Conservation (phyloP, 2,888 invertebrate genomes). For the Heteromurus nitidus region DNA sequence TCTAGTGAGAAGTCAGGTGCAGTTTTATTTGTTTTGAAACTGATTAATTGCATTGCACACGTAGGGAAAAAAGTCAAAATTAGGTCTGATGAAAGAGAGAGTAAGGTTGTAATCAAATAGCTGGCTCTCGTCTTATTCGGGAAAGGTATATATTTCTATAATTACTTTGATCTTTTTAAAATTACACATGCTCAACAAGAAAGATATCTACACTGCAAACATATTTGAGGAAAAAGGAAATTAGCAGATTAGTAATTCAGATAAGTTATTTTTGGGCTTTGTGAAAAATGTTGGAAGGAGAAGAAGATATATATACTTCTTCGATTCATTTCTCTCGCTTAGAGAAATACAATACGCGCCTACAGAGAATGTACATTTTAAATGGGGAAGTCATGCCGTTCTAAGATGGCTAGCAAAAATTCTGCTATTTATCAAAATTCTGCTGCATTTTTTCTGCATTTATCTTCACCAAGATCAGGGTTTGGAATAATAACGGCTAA, state of each 20-base stretch:
- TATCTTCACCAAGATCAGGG: not conserved
- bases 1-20: conserved; percentile 17
- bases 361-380: not conserved
- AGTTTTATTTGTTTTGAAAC: conserved; percentile 48
- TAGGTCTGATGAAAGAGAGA: conserved; percentile 64
- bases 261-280: conserved; percentile 9
- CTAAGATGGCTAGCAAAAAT: too few species aligned
- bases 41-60: conserved; percentile 51
- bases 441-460: not conserved
- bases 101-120: conserved; percentile 48
- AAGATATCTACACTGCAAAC: not conserved
- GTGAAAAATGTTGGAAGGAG: conserved; percentile 37
- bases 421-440: not conserved
- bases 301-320: conserved; percentile 23
- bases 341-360: too few species aligned
- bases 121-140: conserved; percentile 21
- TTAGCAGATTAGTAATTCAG: conserved; percentile 47
- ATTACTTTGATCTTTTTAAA: conserved; percentile 45
- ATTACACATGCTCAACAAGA: not conserved
- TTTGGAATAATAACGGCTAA: conserved; percentile 1
- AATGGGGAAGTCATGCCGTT: conserved; percentile 12
- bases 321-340: too few species aligned
- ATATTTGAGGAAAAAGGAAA: conserved; percentile 62
- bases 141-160: conserved; percentile 29
- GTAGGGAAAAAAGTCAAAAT: conserved; percentile 41